Base-by-base conservation (phyloP, 2,797 vertebrate species). In the Gobionotothen gibberifrons region DNA sequence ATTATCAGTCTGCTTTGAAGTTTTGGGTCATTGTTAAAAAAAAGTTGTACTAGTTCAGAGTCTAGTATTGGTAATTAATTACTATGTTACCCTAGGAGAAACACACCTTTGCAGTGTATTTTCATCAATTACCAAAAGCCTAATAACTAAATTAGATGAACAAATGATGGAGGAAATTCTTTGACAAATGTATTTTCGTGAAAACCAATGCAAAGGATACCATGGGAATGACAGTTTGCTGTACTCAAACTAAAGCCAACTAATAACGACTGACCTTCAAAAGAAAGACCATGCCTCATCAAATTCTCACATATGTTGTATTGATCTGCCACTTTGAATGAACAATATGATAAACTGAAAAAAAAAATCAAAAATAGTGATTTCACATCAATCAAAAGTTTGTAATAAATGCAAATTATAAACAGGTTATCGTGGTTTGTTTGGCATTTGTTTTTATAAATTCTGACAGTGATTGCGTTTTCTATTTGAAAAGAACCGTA, bases 1-100 rank as follows among this genome's bases (percentile, higher is more conserved):
- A 42, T 79, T 46, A 51, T 10, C 15, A 17, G 13, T 58, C 57
- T 61, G 26, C 21, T 69, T 71, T 52, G 32, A 83, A 60, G 48
- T 64, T 66, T 59, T 47, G 21, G 16, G 65, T 68, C 14, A 5
- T 17, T 49, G 53, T 64, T 76, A 40, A 26, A 26, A 26, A 32
- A 39, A 48, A 52, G 62, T 65, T 36, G 43, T 43, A 56, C 14
- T 9, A 56, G 2, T 39, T 63, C 26, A 59, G 44, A 26, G 4
- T 49, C 26, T 6, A 57, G 39, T 49, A 5, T 39, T 17, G 39
- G 26, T 51, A 22, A 57, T 4, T 39, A 48, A 13, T 46, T 49
- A 11, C 54, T 14, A 5, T n/a, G 16, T 32, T 40, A 36, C 5
- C n/a, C 11, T 57, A 17, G 51, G 3, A 42, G 15, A 59, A 42